Evolutionary conservation across 92 coral and sea anemone species (phyloP).

Genomic region (Montipora capitata): DNA sequence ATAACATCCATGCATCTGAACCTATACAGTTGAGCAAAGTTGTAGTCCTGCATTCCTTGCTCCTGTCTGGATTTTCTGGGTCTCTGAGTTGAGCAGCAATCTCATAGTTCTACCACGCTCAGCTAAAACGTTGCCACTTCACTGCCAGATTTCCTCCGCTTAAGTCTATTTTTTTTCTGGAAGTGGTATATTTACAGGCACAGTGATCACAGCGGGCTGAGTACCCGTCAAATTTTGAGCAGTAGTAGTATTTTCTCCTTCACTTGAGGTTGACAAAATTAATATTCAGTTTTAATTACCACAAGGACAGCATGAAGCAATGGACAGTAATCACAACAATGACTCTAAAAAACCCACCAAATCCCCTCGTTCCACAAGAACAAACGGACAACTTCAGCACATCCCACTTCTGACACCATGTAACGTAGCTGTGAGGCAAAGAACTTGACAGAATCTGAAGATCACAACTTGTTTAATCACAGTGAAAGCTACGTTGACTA

Average conservation of each 20-base stretch:
- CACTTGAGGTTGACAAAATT: neutral
- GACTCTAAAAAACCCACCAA: neutral
- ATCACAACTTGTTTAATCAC: too few relatives aligned
- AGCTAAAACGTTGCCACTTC: too few relatives aligned
- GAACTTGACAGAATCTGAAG: too few relatives aligned
- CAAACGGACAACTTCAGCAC: neutral
- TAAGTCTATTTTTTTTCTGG: neutral
- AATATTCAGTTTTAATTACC: neutral
- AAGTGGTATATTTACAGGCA: conserved; percentile 19
- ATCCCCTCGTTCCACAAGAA: neutral
- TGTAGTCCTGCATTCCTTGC: conserved; percentile 26
- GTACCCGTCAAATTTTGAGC: neutral
- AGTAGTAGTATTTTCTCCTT: neutral
- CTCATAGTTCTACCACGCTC: too few relatives aligned
- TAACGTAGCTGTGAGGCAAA: neutral
- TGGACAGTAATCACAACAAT: neutral
- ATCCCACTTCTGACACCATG: conserved; percentile 14
- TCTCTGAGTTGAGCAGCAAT: too few relatives aligned
- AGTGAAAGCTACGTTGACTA: too few relatives aligned
- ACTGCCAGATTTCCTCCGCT: too few relatives aligned
- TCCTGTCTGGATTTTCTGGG: too few relatives aligned
- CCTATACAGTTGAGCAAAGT: conserved; percentile 33
- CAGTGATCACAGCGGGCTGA: neutral
- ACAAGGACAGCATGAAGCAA: conserved; percentile 36
- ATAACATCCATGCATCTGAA: conserved; percentile 64